Conservation (phyloP, 2,797 vertebrate species). For the Rachycentron canadum region DNA sequence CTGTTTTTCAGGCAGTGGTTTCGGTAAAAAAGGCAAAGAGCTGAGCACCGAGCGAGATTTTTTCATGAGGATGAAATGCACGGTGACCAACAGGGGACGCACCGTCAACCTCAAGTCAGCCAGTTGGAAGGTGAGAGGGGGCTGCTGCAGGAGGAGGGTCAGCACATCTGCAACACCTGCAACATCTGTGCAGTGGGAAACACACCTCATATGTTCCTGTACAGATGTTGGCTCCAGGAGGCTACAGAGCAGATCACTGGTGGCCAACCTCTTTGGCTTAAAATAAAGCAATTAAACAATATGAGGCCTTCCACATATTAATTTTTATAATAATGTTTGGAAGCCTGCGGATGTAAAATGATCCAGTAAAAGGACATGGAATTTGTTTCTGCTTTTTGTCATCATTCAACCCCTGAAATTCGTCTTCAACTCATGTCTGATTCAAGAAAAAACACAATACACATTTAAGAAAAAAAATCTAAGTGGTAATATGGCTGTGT, state of each 20-base stretch:
- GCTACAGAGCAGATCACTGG: not conserved
- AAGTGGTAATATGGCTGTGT: not conserved
- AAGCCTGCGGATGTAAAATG: not conserved
- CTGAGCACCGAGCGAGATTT: conserved; percentile 93
- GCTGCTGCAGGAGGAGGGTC: not conserved
- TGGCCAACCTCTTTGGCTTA: no score
- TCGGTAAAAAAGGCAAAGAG: conserved; percentile 93
- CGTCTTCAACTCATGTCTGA: not conserved
- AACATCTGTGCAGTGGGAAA: no score
- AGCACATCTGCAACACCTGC: not conserved
- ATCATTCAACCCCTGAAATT: not conserved
- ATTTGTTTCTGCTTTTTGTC: no score
- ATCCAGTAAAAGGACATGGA: no score
- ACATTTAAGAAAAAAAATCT: not conserved
- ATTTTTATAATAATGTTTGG: no score
- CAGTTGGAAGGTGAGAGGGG: conserved; percentile 93
- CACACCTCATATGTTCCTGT: not conserved
- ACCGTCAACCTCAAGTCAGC: conserved; percentile 99
- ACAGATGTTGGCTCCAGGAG: no score
- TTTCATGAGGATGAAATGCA: conserved; percentile 99
- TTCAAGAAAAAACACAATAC: not conserved
- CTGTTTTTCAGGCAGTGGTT: conserved; percentile 83
- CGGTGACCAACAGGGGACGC: conserved; percentile 96
- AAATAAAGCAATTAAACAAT: no score
- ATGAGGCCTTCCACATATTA: not conserved